These are phyloP conservation scores for Drosophila funebris DNA, from an alignment of 1,140 invertebrate species.

Conservation along the genomic window DNA sequence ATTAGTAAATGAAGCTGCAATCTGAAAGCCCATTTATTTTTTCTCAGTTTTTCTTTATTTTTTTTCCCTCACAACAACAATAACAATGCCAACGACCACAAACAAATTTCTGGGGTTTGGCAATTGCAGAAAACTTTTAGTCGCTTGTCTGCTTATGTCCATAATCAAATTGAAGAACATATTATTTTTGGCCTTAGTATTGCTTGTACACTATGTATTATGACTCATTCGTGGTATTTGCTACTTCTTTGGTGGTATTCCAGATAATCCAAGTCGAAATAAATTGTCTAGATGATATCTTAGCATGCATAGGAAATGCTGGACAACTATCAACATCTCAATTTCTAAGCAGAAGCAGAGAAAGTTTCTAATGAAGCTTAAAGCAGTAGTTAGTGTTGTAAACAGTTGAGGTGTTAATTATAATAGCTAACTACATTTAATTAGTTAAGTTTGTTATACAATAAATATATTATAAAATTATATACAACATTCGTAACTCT, in stretches of 20 bases:
- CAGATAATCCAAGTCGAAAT: slow-evolving; percentile 3
- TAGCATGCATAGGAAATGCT: slow-evolving; percentile 8
- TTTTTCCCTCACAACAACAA: slow-evolving; percentile 9
- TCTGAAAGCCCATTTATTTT: slow-evolving; percentile 77
- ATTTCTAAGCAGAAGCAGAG: not conserved
- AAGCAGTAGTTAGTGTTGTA: not conserved
- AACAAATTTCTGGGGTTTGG: slow-evolving; percentile 16
- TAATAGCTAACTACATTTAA: too few species aligned
- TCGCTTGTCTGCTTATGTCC: slow-evolving; percentile 61
- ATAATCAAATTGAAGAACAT: slow-evolving; percentile 66
- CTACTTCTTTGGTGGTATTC: slow-evolving; percentile 15
- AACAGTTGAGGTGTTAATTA: too few species aligned
- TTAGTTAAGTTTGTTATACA: too few species aligned
- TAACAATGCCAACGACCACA: not conserved
- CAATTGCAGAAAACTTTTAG: slow-evolving; percentile 9
- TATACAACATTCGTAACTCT: not conserved
- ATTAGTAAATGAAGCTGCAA: slow-evolving; percentile 81
- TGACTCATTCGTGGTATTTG: slow-evolving; percentile 49
- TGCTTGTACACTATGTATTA: slow-evolving; percentile 12
- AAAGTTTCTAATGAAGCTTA: not conserved
- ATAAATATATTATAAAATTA: too few species aligned
- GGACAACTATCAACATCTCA: not conserved
- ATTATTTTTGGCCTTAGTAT: slow-evolving; percentile 30
- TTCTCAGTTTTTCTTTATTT: slow-evolving; percentile 14
- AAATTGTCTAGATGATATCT: slow-evolving; percentile 9